These are phyloP conservation scores for Casuarius casuarius DNA, from an alignment of 2,113 vertebrate species.

Conservation along the genomic window DNA sequence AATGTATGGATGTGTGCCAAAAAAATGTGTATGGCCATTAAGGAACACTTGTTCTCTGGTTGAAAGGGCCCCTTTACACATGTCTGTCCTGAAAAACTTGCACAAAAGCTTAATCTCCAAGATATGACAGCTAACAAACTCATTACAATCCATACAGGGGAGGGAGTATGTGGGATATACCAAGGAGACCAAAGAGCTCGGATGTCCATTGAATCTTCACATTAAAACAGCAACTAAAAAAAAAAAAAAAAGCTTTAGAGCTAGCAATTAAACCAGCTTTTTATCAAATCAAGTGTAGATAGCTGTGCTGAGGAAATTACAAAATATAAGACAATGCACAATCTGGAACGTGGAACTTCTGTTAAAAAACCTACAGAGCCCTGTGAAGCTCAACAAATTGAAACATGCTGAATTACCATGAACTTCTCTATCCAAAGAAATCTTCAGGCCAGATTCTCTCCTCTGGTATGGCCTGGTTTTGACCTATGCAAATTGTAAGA, in stretches of 20 bases:
- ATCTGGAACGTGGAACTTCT: background rate
- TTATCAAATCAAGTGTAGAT: background rate
- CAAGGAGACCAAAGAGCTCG: background rate
- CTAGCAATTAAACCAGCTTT: background rate
- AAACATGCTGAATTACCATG: background rate
- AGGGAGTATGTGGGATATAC: background rate
- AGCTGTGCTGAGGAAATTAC: background rate
- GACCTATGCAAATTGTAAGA: background rate
- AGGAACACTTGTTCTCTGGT: constrained; percentile 45
- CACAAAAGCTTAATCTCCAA: constrained; percentile 46
- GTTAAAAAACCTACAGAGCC: background rate
- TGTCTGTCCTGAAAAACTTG: background rate
- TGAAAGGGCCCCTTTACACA: constrained; percentile 54
- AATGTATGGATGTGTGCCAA: constrained; percentile 35
- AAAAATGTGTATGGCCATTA: constrained; percentile 53
- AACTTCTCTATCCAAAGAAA: background rate
- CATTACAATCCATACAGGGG: background rate
- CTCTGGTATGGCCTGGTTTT: background rate
- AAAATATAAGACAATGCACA: background rate
- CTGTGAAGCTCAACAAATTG: background rate
- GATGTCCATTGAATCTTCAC: background rate
- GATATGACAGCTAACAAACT: constrained; percentile 65
- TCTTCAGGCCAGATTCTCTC: background rate
- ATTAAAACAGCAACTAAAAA: background rate
- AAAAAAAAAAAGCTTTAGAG: background rate